These are phyloP conservation scores for Salmo trutta DNA, from an alignment of 2,797 vertebrate species.

Conservation along the genomic window DNA sequence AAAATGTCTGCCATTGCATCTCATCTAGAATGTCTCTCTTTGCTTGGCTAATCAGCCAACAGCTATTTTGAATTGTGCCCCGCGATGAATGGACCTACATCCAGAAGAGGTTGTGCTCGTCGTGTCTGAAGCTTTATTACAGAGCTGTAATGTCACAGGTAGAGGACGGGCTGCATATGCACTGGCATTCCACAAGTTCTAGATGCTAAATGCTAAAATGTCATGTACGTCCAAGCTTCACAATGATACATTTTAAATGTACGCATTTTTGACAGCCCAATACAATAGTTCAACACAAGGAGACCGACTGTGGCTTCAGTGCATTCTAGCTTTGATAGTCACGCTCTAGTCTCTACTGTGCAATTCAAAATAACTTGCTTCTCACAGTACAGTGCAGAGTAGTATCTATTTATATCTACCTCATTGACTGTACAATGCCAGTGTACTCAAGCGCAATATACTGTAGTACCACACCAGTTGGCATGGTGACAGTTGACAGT, in stretches of 20 bases:
- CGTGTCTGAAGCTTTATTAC: not conserved
- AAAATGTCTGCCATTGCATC: not conserved
- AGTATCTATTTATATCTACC: slow-evolving; percentile 72
- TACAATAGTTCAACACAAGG: not conserved
- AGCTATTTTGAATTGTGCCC: slow-evolving; percentile 34
- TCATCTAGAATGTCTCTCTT: not conserved
- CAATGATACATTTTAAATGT: not conserved
- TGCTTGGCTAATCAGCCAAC: slow-evolving; percentile 24
- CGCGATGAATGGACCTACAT: not conserved
- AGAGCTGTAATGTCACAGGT: not conserved
- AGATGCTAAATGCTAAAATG: not conserved
- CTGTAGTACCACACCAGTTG: slow-evolving; percentile 20
- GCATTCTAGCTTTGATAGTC: slow-evolving; percentile 27
- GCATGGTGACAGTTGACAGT: slow-evolving; percentile 24
- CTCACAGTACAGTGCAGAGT: slow-evolving; percentile 49
- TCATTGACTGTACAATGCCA: slow-evolving; percentile 62
- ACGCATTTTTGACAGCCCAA: not conserved
- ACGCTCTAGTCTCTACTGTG: slow-evolving; percentile 17
- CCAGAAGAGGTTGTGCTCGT: not conserved
- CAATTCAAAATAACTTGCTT: slow-evolving; percentile 37
- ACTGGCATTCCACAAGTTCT: not conserved
- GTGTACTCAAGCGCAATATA: slow-evolving; percentile 51
- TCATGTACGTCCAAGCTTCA: not conserved
- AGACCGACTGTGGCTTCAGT: slow-evolving; percentile 1
- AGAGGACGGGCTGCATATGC: not conserved